Evolutionary conservation across 2,888 invertebrate species (phyloP).

Genomic region (Metacarcinus magister): DNA sequence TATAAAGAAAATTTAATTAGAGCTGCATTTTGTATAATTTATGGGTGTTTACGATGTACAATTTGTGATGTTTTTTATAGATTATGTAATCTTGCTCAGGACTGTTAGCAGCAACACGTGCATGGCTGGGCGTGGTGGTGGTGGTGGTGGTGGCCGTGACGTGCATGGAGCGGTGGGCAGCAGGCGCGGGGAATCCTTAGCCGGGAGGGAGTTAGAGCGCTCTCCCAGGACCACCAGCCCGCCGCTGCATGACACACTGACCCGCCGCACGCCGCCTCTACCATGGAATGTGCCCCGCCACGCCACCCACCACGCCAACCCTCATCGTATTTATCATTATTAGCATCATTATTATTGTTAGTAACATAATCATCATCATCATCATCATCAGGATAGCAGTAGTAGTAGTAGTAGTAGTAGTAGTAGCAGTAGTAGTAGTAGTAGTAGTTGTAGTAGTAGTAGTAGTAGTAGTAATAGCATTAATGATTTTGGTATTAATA

Average conservation of each 20-base stretch:
- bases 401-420: background rate
- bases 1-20: background rate
- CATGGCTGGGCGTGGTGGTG: background rate
- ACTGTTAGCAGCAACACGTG: background rate
- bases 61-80: background rate
- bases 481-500: background rate
- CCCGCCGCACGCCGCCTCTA: constrained; percentile 10
- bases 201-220: background rate
- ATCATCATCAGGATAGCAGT: background rate
- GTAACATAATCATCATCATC: background rate
- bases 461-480: background rate
- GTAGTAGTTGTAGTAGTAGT: background rate
- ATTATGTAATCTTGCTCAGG: background rate
- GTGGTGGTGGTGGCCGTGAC: background rate
- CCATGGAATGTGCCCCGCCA: constrained; percentile 29
- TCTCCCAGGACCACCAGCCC: constrained; percentile 3
- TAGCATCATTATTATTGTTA: background rate
- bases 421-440: background rate
- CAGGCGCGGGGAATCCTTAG: constrained; percentile 30
- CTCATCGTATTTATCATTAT: background rate
- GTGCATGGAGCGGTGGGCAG: constrained; percentile 12
- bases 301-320: constrained; percentile 1
- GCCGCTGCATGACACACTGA: constrained; percentile 38
- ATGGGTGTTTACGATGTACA: background rate
- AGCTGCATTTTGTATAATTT: background rate